phyloP scores from a whole-genome alignment of 2,888 invertebrate species.

The Eulithis testata region DNA sequence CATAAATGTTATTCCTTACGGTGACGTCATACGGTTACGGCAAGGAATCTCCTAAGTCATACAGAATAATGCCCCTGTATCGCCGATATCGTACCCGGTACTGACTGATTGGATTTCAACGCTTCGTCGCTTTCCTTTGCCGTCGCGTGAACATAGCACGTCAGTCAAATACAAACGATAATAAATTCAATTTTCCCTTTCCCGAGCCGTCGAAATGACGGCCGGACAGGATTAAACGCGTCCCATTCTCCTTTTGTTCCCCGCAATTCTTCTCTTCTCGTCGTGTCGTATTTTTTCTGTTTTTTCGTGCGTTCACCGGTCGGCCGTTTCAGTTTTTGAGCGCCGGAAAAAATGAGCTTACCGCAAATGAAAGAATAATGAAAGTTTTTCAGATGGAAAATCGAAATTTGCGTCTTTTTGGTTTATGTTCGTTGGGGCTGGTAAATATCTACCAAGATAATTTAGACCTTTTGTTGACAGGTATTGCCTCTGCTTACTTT shows the following conservation, averaged over 20 bases:
- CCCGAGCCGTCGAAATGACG: constrained; percentile 71
- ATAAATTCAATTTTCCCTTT: constrained; percentile 83
- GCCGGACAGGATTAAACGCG: constrained; percentile 80
- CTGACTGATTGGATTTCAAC: constrained; percentile 78
- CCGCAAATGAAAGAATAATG: constrained; percentile 53
- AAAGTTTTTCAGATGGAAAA: constrained; percentile 46
- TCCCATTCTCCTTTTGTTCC: constrained; percentile 79
- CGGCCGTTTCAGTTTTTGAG: constrained; percentile 48
- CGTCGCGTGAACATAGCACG: constrained; percentile 82
- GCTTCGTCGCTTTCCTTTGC: constrained; percentile 63
- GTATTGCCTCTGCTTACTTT: background rate
- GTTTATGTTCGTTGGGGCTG: constrained; percentile 19
- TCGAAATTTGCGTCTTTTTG: constrained; percentile 36
- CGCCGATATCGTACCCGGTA: constrained; percentile 63
- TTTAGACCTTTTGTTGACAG: constrained; percentile 4
- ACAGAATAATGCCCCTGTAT: too few relatives aligned
- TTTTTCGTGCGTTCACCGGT: constrained; percentile 52
- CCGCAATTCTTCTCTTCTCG: constrained; percentile 66
- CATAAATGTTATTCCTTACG: too few relatives aligned
- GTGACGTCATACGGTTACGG: too few relatives aligned
- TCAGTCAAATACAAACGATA: constrained; percentile 83
- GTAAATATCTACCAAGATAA: constrained; percentile 6
- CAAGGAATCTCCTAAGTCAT: too few relatives aligned
- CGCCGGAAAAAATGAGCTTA: constrained; percentile 50
- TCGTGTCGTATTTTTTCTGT: constrained; percentile 55